phyloP scores from a whole-genome alignment of 1,140 invertebrate genomes.

The Eurosta solidaginis region DNA sequence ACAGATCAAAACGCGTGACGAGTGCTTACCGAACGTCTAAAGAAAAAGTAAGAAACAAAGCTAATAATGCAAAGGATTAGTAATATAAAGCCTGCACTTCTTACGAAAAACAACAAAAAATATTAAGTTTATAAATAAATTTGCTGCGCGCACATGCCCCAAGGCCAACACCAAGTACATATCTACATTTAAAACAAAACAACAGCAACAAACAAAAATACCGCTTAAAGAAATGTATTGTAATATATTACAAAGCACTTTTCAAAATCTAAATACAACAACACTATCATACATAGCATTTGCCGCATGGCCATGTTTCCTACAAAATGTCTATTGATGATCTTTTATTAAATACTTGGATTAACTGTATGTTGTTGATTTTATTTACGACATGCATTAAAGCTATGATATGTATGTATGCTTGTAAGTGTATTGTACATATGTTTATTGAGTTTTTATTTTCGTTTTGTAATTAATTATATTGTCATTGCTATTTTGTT shows the following conservation, averaged over 20 bases:
- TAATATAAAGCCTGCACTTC: neutral
- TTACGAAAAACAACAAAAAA: neutral
- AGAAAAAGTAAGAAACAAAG: neutral
- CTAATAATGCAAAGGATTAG: neutral
- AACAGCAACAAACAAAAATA: neutral
- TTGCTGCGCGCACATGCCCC: neutral
- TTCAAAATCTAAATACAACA: neutral
- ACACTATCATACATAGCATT: neutral
- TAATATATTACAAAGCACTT: constrained; percentile 1
- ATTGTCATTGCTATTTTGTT: neutral
- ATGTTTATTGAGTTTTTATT: no score
- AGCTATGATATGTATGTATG: neutral
- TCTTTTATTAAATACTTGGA: constrained; percentile 12
- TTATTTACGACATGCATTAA: neutral
- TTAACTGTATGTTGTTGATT: neutral
- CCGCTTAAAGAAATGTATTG: neutral
- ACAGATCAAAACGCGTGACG: neutral
- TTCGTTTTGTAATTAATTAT: constrained; percentile 22
- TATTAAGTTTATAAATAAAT: neutral
- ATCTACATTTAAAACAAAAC: neutral
- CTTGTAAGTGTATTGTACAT: neutral
- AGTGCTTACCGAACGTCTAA: neutral
- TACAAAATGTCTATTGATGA: neutral
- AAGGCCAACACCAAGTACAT: neutral
- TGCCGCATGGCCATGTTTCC: neutral